These are phyloP conservation scores for Diogma glabrata DNA, from an alignment of 2,888 invertebrate genomes.

Conservation along the genomic window DNA sequence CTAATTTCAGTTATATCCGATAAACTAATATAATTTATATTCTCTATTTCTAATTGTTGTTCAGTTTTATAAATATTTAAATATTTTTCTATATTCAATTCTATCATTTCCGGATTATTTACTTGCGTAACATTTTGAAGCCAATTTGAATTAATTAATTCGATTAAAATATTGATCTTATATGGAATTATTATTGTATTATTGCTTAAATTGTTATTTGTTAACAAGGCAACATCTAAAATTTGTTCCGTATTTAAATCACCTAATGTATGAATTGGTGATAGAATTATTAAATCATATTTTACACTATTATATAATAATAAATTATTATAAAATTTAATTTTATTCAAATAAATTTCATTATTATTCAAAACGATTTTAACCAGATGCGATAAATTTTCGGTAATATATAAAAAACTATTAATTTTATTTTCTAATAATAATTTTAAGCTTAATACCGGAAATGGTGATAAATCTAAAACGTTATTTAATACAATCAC, in stretches of 20 bases:
- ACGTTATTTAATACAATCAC: no score
- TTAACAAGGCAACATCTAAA: conserved; percentile 24
- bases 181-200: conserved; percentile 43
- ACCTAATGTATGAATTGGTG: conserved; percentile 45
- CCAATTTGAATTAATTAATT: conserved; percentile 48
- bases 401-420: conserved; percentile 33
- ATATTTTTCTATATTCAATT: conserved; percentile 40
- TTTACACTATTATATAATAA: conserved; percentile 31
- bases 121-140: conserved; percentile 45
- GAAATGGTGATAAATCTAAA: conserved; percentile 50
- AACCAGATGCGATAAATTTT: no score
- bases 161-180: conserved; percentile 40
- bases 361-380: no score
- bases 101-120: conserved; percentile 42
- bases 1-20: no score
- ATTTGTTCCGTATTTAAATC: conserved; percentile 39
- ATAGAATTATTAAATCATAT: conserved; percentile 42
- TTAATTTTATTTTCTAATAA: conserved; percentile 38
- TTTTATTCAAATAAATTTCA: not conserved
- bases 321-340: conserved; percentile 33
- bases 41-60: conserved; percentile 42
- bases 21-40: not conserved
- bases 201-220: no score
- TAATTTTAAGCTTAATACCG: conserved; percentile 47
- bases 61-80: conserved; percentile 49